Conservation (phyloP, 2,797 vertebrate genomes). For the Falco biarmicus region DNA sequence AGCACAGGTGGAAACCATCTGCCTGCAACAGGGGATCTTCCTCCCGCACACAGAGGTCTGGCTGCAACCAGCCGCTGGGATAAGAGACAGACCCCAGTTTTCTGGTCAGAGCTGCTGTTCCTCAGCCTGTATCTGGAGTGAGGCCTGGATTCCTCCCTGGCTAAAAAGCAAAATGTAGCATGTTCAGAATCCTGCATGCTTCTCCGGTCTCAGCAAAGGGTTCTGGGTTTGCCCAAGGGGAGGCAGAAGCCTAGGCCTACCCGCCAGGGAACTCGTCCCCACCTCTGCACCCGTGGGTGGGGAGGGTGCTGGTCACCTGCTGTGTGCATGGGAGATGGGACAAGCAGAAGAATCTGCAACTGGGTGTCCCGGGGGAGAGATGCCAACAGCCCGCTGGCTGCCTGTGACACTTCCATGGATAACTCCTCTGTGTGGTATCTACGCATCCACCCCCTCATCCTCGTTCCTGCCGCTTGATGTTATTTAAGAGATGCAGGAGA, state of each 20-base stretch:
- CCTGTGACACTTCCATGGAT: not conserved
- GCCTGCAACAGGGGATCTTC: not conserved
- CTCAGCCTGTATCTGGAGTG: rapidly evolving
- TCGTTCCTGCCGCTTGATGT: not conserved
- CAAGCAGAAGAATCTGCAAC: not conserved
- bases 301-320: not conserved
- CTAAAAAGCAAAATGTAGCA: not conserved
- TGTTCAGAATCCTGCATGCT: not conserved
- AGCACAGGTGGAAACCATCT: not conserved
- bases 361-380: not conserved
- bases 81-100: not conserved
- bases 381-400: not conserved
- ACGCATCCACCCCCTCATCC: not conserved
- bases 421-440: not conserved
- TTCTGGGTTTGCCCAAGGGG: not conserved
- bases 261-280: not conserved
- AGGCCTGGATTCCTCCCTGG: not conserved
- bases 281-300: not conserved
- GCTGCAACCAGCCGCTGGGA: not conserved
- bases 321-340: not conserved
- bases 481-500: conserved; percentile 29
- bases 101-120: not conserved
- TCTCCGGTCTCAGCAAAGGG: not conserved
- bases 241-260: not conserved
- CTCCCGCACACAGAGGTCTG: not conserved